Evolutionary conservation across 2,113 vertebrate genomes (phyloP), one percentile per base, ranked within the genome.

Genomic region (Calidris pygmaea): DNA sequence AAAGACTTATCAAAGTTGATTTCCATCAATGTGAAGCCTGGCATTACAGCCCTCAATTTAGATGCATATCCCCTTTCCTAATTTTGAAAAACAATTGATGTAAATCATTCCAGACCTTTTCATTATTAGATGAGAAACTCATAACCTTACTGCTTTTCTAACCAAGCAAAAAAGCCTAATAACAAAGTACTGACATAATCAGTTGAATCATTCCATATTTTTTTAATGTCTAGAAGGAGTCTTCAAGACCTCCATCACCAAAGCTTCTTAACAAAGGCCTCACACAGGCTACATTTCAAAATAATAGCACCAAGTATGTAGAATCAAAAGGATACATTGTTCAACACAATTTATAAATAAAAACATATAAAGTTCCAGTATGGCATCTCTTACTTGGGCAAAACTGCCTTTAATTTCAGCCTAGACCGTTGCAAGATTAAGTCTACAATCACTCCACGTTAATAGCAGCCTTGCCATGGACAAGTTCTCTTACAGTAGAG

Each of bases 101-200:
- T 18, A 96, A 96, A 79, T 89, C 62, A 83, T 63, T 89, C 48
- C 48, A 91, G 80, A 94, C 48, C 41, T 93, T 82, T 74, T 79
- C 43, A 63, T 75, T 93, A 89, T 74, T 80, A 90, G 34, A 81
- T 72, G 43, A 94, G 32, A 87, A 74, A 41, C 37, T 85, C 34
- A 85, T 66, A 77, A 78, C 32, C 29, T 78, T 67, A 85, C 29
- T 89, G 81, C 73, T 89, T 84, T 84, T 87, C 77, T 80, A 77
- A 80, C 14, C 24, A 71, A 89, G 67, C 8, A 27, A 53, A 91
- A 81, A 83, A 66, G 30, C 6, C 32, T 58, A 78, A 47, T 74
- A 70, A 83, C 22, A 86, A 67, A 70, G 50, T 45, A 66, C n/a
- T 67, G 24, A 71, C 23, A 52, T 8, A 72, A 52, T 17, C 41